Percentiles rank a stretch among this genome's conserved stretches.
These are phyloP conservation scores for Coelinius sp. DNA, from an alignment of 2,888 invertebrate genomes.

Conservation along the genomic window DNA sequence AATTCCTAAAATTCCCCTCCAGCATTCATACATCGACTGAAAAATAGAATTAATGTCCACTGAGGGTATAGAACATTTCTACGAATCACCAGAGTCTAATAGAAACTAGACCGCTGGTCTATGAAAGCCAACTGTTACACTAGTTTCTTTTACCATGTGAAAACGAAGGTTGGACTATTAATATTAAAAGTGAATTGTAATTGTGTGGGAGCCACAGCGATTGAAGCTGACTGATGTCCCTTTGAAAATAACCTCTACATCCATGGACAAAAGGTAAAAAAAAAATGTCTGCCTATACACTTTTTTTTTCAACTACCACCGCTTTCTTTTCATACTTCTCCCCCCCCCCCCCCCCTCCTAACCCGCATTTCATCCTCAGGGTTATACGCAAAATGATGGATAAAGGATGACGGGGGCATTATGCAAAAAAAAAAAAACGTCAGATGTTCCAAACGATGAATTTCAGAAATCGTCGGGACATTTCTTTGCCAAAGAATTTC, in stretches of 20 bases:
- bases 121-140: neutral
- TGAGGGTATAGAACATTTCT: neutral
- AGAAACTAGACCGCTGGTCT: neutral
- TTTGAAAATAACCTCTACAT: neutral
- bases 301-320: too few species aligned
- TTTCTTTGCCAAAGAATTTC: too few species aligned
- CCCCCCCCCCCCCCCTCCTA: too few species aligned
- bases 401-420: too few species aligned
- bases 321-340: too few species aligned
- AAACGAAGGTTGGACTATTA: constrained; percentile 17
- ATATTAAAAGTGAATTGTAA: neutral
- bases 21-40: neutral
- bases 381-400: too few species aligned
- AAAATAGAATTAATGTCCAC: neutral
- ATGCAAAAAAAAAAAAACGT: too few species aligned
- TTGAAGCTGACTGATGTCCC: neutral
- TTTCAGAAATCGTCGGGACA: too few species aligned
- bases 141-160: neutral
- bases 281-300: neutral
- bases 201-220: neutral
- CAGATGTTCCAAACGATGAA: too few species aligned
- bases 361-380: too few species aligned
- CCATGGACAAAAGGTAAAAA: neutral
- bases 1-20: neutral
- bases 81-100: neutral